Conservation (phyloP, 1,140 invertebrate genomes). For the Heliconius hermathena region DNA sequence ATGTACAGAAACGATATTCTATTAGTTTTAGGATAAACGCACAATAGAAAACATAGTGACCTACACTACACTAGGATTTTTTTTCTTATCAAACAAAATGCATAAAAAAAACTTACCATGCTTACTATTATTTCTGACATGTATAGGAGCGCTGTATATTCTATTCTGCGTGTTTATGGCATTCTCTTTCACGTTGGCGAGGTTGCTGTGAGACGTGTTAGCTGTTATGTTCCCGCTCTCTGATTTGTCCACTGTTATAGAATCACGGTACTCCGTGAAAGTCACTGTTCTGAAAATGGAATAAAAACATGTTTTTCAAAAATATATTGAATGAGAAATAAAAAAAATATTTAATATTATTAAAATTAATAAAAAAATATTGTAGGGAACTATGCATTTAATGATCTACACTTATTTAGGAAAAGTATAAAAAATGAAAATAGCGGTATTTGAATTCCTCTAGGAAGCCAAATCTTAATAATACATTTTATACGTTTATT, state of each 20-base stretch:
- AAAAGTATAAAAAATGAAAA: too few relatives aligned
- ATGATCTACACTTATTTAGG: too few relatives aligned
- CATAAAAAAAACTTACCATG: constrained; percentile 51
- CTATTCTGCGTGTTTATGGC: constrained; percentile 60
- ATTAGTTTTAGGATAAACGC: too few relatives aligned
- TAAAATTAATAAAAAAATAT: too few relatives aligned
- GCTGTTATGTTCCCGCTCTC: constrained; percentile 67
- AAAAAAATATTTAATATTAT: too few relatives aligned
- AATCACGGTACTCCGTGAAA: constrained; percentile 67
- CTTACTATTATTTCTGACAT: constrained; percentile 70
- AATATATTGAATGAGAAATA: too few relatives aligned
- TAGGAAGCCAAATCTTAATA: too few relatives aligned
- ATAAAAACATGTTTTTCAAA: neutral
- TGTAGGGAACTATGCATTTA: too few relatives aligned
- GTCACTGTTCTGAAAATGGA: constrained; percentile 52
- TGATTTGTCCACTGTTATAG: constrained; percentile 68
- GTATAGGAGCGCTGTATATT: constrained; percentile 72
- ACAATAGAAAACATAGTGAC: too few relatives aligned
- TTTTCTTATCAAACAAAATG: neutral
- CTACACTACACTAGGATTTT: neutral
- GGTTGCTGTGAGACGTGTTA: constrained; percentile 67
- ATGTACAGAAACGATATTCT: too few relatives aligned
- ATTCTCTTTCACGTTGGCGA: constrained; percentile 62
- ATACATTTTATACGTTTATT: too few relatives aligned
- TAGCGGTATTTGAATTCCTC: too few relatives aligned